A percentile compares a stretch with the other conserved stretches of the same genome.
These are phyloP conservation scores for Arbacia lixula DNA, from an alignment of 53 echinoderm and acorn worm genomes.

Conservation along the genomic window DNA sequence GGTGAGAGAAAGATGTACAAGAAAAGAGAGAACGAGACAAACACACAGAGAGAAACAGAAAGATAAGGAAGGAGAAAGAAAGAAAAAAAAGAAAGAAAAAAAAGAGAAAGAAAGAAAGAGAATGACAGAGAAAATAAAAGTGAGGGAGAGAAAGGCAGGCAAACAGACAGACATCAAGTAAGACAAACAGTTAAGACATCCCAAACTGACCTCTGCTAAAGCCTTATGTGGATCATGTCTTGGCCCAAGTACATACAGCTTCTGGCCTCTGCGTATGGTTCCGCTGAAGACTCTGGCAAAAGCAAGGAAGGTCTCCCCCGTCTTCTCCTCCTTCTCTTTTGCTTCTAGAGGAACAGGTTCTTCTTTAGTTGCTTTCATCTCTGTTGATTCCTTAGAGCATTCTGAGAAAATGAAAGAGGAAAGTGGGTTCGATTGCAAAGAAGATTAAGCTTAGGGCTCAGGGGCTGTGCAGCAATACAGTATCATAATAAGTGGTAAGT, in stretches of 20 bases:
- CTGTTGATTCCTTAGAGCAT: conserved; percentile 18
- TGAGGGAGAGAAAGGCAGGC: background rate
- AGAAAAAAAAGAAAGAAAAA: background rate
- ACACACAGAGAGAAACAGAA: background rate
- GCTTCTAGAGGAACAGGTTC: background rate
- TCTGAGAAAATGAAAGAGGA: too few species aligned
- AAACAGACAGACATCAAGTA: background rate
- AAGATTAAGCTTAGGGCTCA: too few species aligned
- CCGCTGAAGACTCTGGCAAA: conserved; percentile 98
- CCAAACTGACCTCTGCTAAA: conserved; percentile 72
- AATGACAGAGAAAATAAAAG: background rate
- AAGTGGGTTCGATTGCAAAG: too few species aligned
- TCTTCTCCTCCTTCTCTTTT: conserved; percentile 48
- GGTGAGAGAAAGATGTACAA: background rate
- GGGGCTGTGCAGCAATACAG: too few species aligned
- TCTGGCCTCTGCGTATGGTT: conserved; percentile 84
- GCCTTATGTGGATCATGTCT: conserved; percentile 82
- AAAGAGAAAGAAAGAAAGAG: background rate
- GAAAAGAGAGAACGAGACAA: background rate
- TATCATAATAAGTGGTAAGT: too few species aligned
- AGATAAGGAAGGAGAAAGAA: background rate
- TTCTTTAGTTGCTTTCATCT: too few species aligned
- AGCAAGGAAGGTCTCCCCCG: conserved; percentile 79
- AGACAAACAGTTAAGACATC: background rate
- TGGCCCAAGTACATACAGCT: conserved; percentile 84